Evolutionary conservation across 2,888 invertebrate species (phyloP).

Genomic region (Pyrrhosoma nymphula): DNA sequence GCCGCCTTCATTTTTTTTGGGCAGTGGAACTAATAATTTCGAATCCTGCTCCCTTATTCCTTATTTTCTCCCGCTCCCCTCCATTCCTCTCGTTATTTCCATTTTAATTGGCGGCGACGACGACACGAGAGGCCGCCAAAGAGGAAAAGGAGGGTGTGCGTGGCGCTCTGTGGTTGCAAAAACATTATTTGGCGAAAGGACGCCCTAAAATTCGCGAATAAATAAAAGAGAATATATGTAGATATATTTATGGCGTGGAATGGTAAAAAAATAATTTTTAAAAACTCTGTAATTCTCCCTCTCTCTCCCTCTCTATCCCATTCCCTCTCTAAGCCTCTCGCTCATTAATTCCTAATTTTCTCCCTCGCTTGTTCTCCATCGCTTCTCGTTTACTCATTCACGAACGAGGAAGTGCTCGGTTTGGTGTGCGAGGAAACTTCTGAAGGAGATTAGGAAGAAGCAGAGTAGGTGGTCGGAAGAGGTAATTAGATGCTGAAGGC

Average conservation of each 20-base stretch:
- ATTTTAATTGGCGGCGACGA: conserved; percentile 1
- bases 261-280: background rate
- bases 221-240: background rate
- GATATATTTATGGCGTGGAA: background rate
- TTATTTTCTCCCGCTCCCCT: background rate
- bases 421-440: too few species aligned
- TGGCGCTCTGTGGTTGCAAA: background rate
- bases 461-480: too few species aligned
- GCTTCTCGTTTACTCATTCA: background rate
- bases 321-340: background rate
- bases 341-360: conserved; percentile 18
- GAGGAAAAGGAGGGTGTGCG: background rate
- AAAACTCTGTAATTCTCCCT: background rate
- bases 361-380: background rate
- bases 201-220: background rate
- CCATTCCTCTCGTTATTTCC: background rate
- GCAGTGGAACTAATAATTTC: too few species aligned
- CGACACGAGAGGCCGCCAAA: background rate
- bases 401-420: too few species aligned
- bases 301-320: too few species aligned
- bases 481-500: too few species aligned
- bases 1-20: too few species aligned
- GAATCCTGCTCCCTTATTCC: too few species aligned
- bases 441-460: too few species aligned
- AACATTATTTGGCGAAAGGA: too few species aligned